Evolutionary conservation across 2,888 invertebrate genomes (phyloP).

Genomic region (Parapristionchus giblindavisi): DNA sequence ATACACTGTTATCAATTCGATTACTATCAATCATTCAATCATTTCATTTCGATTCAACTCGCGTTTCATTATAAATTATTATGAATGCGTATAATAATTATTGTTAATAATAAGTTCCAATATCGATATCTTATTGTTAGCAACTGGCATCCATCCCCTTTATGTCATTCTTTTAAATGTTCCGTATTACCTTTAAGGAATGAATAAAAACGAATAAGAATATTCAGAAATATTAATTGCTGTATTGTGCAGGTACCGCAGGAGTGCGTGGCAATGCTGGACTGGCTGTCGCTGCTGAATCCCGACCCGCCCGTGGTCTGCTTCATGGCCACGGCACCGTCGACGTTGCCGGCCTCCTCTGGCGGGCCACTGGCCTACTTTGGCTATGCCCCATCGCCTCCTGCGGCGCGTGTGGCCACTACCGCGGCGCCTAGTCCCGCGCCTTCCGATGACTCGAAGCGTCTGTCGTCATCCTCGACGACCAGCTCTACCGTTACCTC

Average conservation of each 20-base stretch:
- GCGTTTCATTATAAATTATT: no score
- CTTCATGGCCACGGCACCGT: conserved; percentile 48
- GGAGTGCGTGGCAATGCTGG: conserved; percentile 71
- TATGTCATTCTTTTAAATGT: no score
- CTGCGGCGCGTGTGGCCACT: not conserved
- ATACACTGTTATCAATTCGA: no score
- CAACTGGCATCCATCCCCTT: no score
- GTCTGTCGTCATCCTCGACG: conserved; percentile 38
- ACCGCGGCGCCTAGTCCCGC: not conserved
- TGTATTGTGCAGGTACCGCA: conserved; percentile 69
- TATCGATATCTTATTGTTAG: no score
- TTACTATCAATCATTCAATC: no score
- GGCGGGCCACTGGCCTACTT: not conserved
- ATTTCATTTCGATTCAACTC: no score
- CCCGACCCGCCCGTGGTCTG: conserved; percentile 37
- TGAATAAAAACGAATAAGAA: no score
- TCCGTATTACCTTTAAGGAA: no score
- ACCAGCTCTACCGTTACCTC: conserved; percentile 37
- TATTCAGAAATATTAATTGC: no score
- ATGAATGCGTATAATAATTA: no score
- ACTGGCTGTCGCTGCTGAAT: conserved; percentile 35
- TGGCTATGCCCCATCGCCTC: conserved; percentile 1
- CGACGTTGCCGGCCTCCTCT: conserved; percentile 40
- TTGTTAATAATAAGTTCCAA: no score
- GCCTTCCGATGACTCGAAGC: conserved; percentile 24